Base-by-base conservation (phyloP, 2,113 vertebrate species). In the Lonchura striata region DNA sequence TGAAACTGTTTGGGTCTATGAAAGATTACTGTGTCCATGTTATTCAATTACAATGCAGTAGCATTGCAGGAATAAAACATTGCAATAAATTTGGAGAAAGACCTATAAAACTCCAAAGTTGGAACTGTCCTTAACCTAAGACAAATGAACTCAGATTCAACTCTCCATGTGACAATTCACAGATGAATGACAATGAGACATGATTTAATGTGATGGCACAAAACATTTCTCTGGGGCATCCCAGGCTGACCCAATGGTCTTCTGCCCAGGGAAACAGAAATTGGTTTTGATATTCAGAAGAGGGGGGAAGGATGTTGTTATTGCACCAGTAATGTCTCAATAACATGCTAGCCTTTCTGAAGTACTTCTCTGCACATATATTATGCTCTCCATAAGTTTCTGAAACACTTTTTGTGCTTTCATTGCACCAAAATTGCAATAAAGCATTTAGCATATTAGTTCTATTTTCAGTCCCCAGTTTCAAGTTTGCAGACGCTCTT, bases 141-240 rank as follows among this genome's bases (percentile, higher is more conserved):
- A 80, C 60, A 95, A 80, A 83, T 86, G 68, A 94, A 91, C 63
- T 94, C 63, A 69, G 64, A 86, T 90, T 96, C 94, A 97, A 88
- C 91, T 97, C 86, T 86, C 66, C 53, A 61, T 1, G 1, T 76
- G 60, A 88, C 82, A 96, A 86, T 82, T 94, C 69, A 56, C 19
- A 64, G 64, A 92, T 11, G 37, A 96, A 89, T 91, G 95, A 86
- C 47, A 88, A 59, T 87, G 33, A 93, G 63, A 89, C 7, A 19
- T 82, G 60, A 59, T 56, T 82, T n/a, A 65, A 88, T 76, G 92
- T 39, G 85, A 85, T 59, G 11, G 22, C 46, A 33, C 81, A 96
- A 96, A 95, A 86, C 86, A 93, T 61, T 91, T 57, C 63, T 75
- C 50, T 33, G 76, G 65, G 75, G 82, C n/a, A 93, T 63, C 66